Evolutionary conservation across 2,113 vertebrate genomes (phyloP).

Genomic region (Bagarius yarrelli): DNA sequence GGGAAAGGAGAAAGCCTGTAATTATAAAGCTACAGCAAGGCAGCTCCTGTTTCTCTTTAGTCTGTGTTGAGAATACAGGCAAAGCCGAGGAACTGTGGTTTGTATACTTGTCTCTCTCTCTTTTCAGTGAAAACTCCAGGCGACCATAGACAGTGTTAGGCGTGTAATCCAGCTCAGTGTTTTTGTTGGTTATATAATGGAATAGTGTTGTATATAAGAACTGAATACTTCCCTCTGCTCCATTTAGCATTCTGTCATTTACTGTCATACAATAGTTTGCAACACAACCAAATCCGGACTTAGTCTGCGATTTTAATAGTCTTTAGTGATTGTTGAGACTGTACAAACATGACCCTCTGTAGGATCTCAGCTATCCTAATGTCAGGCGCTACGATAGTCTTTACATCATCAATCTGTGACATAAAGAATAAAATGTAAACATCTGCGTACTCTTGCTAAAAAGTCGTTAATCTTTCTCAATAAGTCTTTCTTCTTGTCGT

Average conservation of each 20-base stretch:
- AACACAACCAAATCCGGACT: too few relatives aligned
- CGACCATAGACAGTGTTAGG: neutral
- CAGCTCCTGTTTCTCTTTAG: slow-evolving; percentile 15
- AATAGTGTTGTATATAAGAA: slow-evolving; percentile 19
- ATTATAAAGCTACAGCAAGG: slow-evolving; percentile 47
- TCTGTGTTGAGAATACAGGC: slow-evolving; percentile 17
- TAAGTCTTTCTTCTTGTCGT: too few relatives aligned
- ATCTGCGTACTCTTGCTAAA: too few relatives aligned
- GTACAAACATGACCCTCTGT: too few relatives aligned
- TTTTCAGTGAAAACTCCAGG: slow-evolving; percentile 18
- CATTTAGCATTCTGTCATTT: neutral
- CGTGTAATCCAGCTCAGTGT: slow-evolving; percentile 5
- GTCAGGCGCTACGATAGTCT: too few relatives aligned
- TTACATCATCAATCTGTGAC: too few relatives aligned
- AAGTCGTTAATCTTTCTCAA: too few relatives aligned
- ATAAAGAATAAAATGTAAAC: too few relatives aligned
- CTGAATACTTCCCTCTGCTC: neutral
- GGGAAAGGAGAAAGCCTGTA: slow-evolving; percentile 25
- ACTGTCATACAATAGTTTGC: neutral
- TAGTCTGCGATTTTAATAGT: too few relatives aligned
- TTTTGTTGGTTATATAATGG: neutral
- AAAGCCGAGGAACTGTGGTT: slow-evolving; percentile 33
- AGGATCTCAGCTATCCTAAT: too few relatives aligned
- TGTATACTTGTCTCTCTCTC: slow-evolving; percentile 33
- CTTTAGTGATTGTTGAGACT: too few relatives aligned